Evolutionary conservation across 1,140 invertebrate species (phyloP), one percentile per base, ranked within the genome.

Genomic region (Calephelis virginiensis): DNA sequence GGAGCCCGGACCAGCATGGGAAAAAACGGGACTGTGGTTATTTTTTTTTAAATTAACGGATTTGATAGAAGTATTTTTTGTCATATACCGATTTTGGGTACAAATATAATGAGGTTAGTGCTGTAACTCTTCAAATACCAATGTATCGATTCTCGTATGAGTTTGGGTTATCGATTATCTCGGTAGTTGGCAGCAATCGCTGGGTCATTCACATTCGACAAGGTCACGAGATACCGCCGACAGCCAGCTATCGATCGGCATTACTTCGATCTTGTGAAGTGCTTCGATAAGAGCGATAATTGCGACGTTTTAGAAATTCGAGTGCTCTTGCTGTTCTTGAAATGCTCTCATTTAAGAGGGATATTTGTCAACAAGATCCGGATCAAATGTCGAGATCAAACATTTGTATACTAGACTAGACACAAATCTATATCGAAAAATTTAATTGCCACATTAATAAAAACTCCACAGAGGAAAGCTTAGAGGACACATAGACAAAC

Each of bases 261-360:
- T 53, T 53, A 53, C 12, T 53, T 53, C 49, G 49, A 53, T 53
- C 17, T 13, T 9, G 49, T 53, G 49, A 53, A 53, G 49, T 53
- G 49, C 49, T 53, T 28, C 14, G 49, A 53, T 53, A 53, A 53
- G 49, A 53, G 49, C 17, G 14, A 53, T 53, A 28, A 14, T 49
- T n/a, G 13, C 49, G 49, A 53, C 49, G 14, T 13, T 53, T 53
- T 28, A n/a, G 13, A 17, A 14, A 6, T 53, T 53, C 49, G 14
- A 53, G 49, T 10, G 49, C 49, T 53, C 49, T 53, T 53, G 13
- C n/a, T 49, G 49, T 9, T 53, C 49, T 53, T 7, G 49, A 53
- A 53, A 53, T 53, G 5, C 48, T 48, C 11, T 48, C 11, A n/a
- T 13, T 49, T 49, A 49, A n/a, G 13, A 14, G 11, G 9, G 9